Evolutionary conservation across 2,888 invertebrate species (phyloP).

Genomic region (Melinaea menophilus): DNA sequence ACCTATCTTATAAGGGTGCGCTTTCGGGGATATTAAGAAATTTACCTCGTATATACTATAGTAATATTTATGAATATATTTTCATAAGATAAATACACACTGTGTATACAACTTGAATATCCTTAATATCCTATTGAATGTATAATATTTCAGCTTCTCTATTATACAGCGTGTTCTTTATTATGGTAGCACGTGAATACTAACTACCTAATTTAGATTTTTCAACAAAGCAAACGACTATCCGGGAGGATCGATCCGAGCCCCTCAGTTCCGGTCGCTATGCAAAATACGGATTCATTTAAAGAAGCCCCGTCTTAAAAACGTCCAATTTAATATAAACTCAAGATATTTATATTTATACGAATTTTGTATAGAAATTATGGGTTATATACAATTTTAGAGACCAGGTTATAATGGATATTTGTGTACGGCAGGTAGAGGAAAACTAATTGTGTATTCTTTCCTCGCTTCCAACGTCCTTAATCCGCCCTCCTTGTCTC

Average conservation of each 20-base stretch:
- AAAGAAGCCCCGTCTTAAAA: slow-evolving; percentile 66
- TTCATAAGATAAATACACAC: too few species aligned
- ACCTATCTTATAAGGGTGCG: slow-evolving; percentile 63
- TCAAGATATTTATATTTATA: slow-evolving; percentile 36
- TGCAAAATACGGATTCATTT: slow-evolving; percentile 59
- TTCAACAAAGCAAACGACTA: slow-evolving; percentile 66
- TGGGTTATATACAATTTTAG: slow-evolving; percentile 26
- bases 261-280: slow-evolving; percentile 70
- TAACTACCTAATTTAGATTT: slow-evolving; percentile 73
- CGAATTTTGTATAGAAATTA: slow-evolving; percentile 36
- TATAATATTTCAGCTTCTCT: slow-evolving; percentile 15
- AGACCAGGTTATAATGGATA: slow-evolving; percentile 51
- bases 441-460: slow-evolving; percentile 77
- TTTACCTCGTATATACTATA: slow-evolving; percentile 45
- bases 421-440: slow-evolving; percentile 72
- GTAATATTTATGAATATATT: too few species aligned
- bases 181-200: slow-evolving; percentile 56
- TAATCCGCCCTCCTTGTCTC: slow-evolving; percentile 64
- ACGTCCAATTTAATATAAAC: slow-evolving; percentile 53
- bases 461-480: slow-evolving; percentile 74
- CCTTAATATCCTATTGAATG: slow-evolving; percentile 16
- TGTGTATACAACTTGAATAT: slow-evolving; percentile 8
- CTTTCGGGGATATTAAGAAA: slow-evolving; percentile 59
- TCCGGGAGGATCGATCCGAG: slow-evolving; percentile 65
- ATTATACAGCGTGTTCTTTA: slow-evolving; percentile 16